Base-by-base conservation (phyloP, 2,797 vertebrate species). In the Onychomys torridus region DNA sequence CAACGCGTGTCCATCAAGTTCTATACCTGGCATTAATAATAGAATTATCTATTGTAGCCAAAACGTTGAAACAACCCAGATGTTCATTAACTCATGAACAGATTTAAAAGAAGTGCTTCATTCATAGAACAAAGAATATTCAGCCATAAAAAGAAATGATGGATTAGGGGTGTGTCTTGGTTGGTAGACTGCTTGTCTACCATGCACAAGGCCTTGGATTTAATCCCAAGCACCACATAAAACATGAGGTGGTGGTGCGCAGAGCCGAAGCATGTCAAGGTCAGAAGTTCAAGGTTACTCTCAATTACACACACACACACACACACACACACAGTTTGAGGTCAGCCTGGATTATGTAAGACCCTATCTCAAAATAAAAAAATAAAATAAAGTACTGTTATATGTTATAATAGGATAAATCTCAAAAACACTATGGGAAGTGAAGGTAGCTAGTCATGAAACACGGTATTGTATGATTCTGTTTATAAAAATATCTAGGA, bases 351-450 rank as follows among this genome's bases (percentile, higher is more conserved):
- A 29, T n/a, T 88, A 40, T 25, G 21, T 57, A 73, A 59, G 8
- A 9, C 2, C 63, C 37, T 85, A 11, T 43, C 16, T 87, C 49
- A 57, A 73, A 73, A 57, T 73, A 57, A 40, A 87, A 87, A 86
- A 57, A 25, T 29, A 67, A 49, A 29, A 83, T 21, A 34, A 46
- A 88, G 0, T n/a, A n/a, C 7, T 86, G 11, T 78, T 63, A 57
- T 23, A 11, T 13, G 29, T 19, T 59, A 40, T 34, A 81, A 43
- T 55, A 69, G 57, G 9, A 65, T 27, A 23, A 76, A 91, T 17
- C 73, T 92, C 43, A 71, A 86, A 97, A 93, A 77, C 55, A 34
- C 61, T 10, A 76, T 55, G 27, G 57, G 37, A 92, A 57, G 12
- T 65, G 27, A 94, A 89, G 77, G 37, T 67, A 95, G 32, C 1